phyloP scores from a whole-genome alignment of 2,888 invertebrate genomes.

The Drosophila picticornis region DNA sequence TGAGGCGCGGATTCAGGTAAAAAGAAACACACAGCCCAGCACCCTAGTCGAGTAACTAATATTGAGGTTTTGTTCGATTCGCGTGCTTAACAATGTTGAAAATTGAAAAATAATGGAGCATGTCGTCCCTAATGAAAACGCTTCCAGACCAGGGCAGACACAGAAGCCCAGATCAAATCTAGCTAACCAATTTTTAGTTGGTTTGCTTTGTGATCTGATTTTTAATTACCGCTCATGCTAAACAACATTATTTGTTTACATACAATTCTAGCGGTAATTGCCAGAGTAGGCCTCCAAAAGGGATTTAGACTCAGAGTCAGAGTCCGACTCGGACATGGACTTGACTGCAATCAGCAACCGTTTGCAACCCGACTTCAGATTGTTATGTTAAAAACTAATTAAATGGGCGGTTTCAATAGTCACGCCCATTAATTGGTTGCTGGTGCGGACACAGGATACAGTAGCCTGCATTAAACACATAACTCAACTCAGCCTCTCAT shows the following conservation, averaged over 20 bases:
- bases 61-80: conserved; percentile 62
- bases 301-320: conserved; percentile 14
- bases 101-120: conserved; percentile 82
- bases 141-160: conserved; percentile 13
- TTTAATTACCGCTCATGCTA: conserved; percentile 76
- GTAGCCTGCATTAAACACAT: conserved; percentile 73
- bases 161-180: conserved; percentile 25
- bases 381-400: conserved; percentile 83
- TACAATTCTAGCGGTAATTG: conserved; percentile 58
- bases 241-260: conserved; percentile 79
- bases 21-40: conserved; percentile 4
- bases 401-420: conserved; percentile 79
- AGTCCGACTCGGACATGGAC: background rate
- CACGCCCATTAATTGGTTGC: conserved; percentile 75
- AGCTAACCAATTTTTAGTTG: conserved; percentile 35
- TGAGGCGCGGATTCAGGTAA: conserved; percentile 97
- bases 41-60: conserved; percentile 20
- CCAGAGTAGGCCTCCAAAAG: conserved; percentile 34
- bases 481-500: conserved; percentile 55
- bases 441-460: conserved; percentile 48
- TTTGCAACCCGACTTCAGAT: conserved; percentile 63
- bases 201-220: conserved; percentile 45
- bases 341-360: conserved; percentile 63
- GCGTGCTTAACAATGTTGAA: conserved; percentile 78
- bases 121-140: conserved; percentile 78